phyloP scores from a whole-genome alignment of 2,113 vertebrate species.

The Raja brachyura region DNA sequence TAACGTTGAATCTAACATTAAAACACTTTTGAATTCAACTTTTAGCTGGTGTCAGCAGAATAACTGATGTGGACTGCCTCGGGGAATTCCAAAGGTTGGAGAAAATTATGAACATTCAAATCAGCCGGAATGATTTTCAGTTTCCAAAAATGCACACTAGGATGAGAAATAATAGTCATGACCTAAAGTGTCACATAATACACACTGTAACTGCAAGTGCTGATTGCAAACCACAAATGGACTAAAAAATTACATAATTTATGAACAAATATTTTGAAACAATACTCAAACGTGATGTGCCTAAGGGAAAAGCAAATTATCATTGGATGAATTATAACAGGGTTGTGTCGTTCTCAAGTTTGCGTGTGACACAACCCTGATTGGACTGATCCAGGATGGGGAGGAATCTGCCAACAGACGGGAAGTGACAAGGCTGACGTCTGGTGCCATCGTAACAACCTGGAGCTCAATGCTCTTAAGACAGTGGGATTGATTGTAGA shows the following conservation, averaged over 20 bases:
- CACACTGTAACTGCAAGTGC: background rate
- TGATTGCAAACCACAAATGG: background rate
- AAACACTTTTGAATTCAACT: background rate
- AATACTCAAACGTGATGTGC: background rate
- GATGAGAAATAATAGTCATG: background rate
- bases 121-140: background rate
- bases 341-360: too few relatives aligned
- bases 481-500: too few relatives aligned
- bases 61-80: background rate
- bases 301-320: background rate
- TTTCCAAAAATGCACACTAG: background rate
- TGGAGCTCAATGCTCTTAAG: too few relatives aligned
- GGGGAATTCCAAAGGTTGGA: constrained; percentile 1
- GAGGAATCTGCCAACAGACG: too few relatives aligned
- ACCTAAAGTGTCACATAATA: background rate
- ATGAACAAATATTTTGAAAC: background rate
- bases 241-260: background rate
- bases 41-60: background rate
- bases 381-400: too few relatives aligned
- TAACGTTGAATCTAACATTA: background rate
- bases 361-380: too few relatives aligned
- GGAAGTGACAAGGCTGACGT: too few relatives aligned
- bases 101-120: constrained; percentile 6
- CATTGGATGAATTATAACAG: too few relatives aligned
- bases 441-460: too few relatives aligned